Evolutionary conservation across 2,113 vertebrate genomes (phyloP).

Genomic region (Chinchilla lanigera): DNA sequence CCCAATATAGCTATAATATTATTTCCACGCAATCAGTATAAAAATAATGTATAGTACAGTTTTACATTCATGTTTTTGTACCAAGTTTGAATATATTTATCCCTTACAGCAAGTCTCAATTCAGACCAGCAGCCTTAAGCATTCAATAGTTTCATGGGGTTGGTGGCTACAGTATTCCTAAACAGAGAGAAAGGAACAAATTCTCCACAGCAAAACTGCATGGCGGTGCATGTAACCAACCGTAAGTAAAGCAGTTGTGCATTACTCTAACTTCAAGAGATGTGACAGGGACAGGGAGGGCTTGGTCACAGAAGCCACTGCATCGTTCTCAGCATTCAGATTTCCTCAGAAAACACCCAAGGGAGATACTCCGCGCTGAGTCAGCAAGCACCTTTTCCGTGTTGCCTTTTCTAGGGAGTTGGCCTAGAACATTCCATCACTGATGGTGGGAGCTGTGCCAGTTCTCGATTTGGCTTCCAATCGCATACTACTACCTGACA

Average conservation of each 20-base stretch:
- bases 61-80: not conserved
- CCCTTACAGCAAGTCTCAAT: not conserved
- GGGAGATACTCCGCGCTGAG: not conserved
- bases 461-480: not conserved
- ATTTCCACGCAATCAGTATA: conserved; percentile 7
- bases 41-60: not conserved
- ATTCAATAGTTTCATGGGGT: not conserved
- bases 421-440: not conserved
- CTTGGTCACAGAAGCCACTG: not conserved
- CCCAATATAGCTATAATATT: not conserved
- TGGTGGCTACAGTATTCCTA: not conserved
- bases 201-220: not conserved
- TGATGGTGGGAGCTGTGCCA: not conserved
- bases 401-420: not conserved
- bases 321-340: not conserved
- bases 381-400: not conserved
- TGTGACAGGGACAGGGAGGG: not conserved
- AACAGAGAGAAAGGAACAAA: not conserved
- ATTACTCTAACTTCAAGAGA: not conserved
- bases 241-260: not conserved
- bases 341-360: not conserved
- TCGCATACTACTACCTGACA: not conserved
- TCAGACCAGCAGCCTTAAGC: not conserved
- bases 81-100: conserved; percentile 33
- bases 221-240: not conserved